These are phyloP conservation scores for Periophthalmus modestus DNA, from an alignment of 2,113 vertebrate genomes.

Conservation along the genomic window DNA sequence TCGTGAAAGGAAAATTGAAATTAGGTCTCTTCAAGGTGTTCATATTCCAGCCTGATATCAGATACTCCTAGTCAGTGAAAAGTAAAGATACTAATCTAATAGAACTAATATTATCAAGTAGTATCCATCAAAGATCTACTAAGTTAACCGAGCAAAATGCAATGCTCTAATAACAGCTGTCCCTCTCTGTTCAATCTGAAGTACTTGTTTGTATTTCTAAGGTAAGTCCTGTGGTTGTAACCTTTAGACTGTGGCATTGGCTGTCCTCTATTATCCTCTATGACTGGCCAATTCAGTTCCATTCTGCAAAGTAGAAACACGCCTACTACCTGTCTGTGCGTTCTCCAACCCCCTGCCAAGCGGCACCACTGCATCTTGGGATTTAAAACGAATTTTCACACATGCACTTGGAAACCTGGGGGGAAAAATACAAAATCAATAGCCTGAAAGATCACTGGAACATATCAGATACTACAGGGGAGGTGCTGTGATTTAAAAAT, in stretches of 20 bases:
- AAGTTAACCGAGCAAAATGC: background rate
- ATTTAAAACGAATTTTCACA: conserved; percentile 72
- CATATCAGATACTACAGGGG: background rate
- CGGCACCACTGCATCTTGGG: conserved; percentile 78
- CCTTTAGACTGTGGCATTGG: conserved; percentile 48
- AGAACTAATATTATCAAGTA: too few species aligned
- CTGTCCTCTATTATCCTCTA: conserved; percentile 11
- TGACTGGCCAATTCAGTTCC: conserved; percentile 8
- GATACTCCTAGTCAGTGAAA: background rate
- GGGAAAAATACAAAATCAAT: conserved; percentile 11
- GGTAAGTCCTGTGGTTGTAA: conserved; percentile 21
- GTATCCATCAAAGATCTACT: background rate
- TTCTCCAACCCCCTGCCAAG: conserved; percentile 72
- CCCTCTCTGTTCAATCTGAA: conserved; percentile 1
- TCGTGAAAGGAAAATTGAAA: too few species aligned
- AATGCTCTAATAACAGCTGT: background rate
- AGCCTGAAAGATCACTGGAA: background rate
- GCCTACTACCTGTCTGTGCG: conserved; percentile 72
- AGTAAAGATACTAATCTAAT: too few species aligned
- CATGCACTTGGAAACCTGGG: conserved; percentile 24
- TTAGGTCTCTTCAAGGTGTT: background rate
- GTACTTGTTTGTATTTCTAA: conserved; percentile 1
- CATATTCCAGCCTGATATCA: background rate
- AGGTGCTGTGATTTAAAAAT: background rate
- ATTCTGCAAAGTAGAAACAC: conserved; percentile 50